A percentile compares a stretch with the other conserved stretches of the same genome.
Evolutionary conservation across 2,797 vertebrate genomes (phyloP).

Genomic region (Melanotaenia maccullochi): DNA sequence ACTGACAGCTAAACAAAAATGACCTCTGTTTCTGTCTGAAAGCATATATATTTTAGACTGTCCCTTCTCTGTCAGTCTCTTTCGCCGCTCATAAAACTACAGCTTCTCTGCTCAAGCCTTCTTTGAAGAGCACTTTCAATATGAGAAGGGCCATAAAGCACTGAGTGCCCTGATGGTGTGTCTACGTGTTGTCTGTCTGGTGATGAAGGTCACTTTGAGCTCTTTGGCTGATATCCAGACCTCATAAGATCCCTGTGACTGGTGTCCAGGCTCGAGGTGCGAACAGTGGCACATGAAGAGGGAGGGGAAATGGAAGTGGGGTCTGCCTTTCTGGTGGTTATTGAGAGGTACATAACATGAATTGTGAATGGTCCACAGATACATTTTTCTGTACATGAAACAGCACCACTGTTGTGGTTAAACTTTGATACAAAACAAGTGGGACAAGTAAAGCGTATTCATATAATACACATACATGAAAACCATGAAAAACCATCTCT

Average conservation of each 20-base stretch:
- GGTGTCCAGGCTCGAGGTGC: slow-evolving; percentile 29
- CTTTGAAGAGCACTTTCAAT: slow-evolving; percentile 49
- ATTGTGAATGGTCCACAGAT: neutral
- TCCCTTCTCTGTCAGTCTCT: slow-evolving; percentile 31
- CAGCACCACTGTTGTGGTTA: slow-evolving; percentile 37
- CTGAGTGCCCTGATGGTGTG: slow-evolving; percentile 15
- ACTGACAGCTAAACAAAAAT: slow-evolving; percentile 24
- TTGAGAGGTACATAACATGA: slow-evolving; percentile 27
- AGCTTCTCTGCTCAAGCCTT: slow-evolving; percentile 26
- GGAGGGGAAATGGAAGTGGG: slow-evolving; percentile 2
- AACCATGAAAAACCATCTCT: slow-evolving; percentile 7
- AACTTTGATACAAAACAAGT: slow-evolving; percentile 6
- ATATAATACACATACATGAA: too few relatives aligned
- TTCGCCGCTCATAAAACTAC: slow-evolving; percentile 20
- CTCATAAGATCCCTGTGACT: slow-evolving; percentile 29
- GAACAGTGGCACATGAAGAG: slow-evolving; percentile 9
- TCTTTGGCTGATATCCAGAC: slow-evolving; percentile 53
- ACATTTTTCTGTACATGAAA: slow-evolving; percentile 28
- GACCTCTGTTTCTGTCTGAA: slow-evolving; percentile 16
- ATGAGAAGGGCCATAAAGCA: slow-evolving; percentile 64
- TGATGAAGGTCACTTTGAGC: slow-evolving; percentile 71
- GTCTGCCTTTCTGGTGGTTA: slow-evolving; percentile 24
- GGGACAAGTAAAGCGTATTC: neutral
- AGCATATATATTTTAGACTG: slow-evolving; percentile 27
- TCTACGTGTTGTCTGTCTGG: slow-evolving; percentile 48